A percentile compares a stretch with the other conserved stretches of the same genome.
These are phyloP conservation scores for Heterocephalus glaber DNA, from an alignment of 2,113 vertebrate genomes.

Conservation along the genomic window DNA sequence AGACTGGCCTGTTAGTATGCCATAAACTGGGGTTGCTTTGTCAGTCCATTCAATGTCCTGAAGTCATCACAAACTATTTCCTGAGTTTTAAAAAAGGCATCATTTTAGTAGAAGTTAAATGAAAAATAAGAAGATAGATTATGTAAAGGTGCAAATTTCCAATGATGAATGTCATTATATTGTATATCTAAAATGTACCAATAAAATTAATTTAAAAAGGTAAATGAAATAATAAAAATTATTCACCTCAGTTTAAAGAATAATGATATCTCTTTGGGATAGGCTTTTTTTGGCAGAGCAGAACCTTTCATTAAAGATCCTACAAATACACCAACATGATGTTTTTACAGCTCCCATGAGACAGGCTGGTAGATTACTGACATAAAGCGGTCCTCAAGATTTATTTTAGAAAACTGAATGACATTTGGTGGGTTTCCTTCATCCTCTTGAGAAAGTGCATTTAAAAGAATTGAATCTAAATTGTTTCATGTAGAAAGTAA, in stretches of 20 bases:
- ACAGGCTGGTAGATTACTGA: neutral
- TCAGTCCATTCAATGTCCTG: neutral
- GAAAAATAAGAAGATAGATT: no score
- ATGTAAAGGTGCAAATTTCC: no score
- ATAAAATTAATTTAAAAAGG: no score
- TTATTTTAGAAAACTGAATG: constrained; percentile 27
- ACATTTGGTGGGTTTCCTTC: neutral
- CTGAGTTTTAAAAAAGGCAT: neutral
- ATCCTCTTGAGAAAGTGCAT: constrained; percentile 49
- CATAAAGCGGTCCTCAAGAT: neutral
- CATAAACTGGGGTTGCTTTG: neutral
- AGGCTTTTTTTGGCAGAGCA: constrained; percentile 9
- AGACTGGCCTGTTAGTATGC: neutral
- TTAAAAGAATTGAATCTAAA: constrained; percentile 39
- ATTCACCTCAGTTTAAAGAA: constrained; percentile 36
- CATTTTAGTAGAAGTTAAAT: neutral
- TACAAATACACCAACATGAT: neutral
- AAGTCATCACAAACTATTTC: constrained; percentile 39
- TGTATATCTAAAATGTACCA: no score
- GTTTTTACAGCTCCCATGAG: neutral
- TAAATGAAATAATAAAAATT: constrained; percentile 35
- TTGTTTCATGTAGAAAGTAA: constrained; percentile 42
- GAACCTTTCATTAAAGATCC: neutral
- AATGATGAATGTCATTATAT: no score
- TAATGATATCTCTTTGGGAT: neutral